Evolutionary conservation across 2,888 invertebrate genomes (phyloP), one percentile per base, ranked within the genome.

Genomic region (Callyntrura sp.): DNA sequence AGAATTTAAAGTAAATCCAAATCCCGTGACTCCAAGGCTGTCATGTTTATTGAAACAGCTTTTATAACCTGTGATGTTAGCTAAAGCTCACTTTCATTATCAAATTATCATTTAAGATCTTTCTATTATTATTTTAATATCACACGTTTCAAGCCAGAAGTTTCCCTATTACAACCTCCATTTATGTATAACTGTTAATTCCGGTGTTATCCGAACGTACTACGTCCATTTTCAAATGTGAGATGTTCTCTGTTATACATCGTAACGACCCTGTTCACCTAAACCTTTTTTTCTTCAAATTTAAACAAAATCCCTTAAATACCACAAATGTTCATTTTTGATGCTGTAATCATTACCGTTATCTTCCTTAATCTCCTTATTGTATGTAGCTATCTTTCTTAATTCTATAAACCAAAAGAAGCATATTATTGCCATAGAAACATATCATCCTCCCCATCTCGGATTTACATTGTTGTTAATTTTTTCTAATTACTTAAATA

Each of bases 401-500:
- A 35, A 17, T 43, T 17, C 20, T 70, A 65, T 70, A n/a, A n/a
- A n/a, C n/a, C n/a, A n/a, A n/a, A n/a, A n/a, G n/a, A n/a, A n/a
- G n/a, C n/a, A n/a, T 70, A 45, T 9, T 43, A 45, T 70, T 57
- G 20, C 17, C 17, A 2, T 14, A 8, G 3, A 57, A 14, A 3
- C 20, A 1, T 23, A 23, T 62, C 60, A 62, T 62, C 60, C 25
- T 62, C 23, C 8, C 20, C 60, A 62, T 62, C 23, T 20, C 28
- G 6, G 28, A 28, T 28, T 65, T 65, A 65, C 14, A 65, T 23
- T 12, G n/a, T n/a, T n/a, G 28, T 28, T 65, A 65, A 65, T 17
- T 65, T 23, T 65, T 65, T 65, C 4, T 65, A 65, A 65, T 65
- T 73, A 73, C 73, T 20, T 73, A 20, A 73, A 23, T 45, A 73